Evolutionary conservation across 2,888 invertebrate species (phyloP), one percentile per base, ranked within the genome.

Genomic region (Napeogenes sylphis): DNA sequence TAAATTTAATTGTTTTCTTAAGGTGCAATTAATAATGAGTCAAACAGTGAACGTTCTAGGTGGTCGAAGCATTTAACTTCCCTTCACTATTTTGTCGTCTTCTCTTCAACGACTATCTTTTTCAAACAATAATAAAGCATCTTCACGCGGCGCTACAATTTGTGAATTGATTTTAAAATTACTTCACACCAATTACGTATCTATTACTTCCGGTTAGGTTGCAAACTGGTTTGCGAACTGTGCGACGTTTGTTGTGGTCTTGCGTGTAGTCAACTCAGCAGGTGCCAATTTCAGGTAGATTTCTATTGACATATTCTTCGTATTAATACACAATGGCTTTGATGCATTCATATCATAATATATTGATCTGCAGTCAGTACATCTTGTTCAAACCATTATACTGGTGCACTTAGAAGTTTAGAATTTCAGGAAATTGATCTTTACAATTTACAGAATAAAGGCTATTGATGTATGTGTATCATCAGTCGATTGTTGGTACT

Each of bases 141-240:
- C 74, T 83, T 84, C 86, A 88, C 81, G 87, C 83, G 89, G 89
- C 89, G 89, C 89, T 81, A 73, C 71, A 73, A 78, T 80, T 84
- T 79, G 75, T 76, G 56, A 62, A 62, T 56, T 21, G 54, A 51
- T 60, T 57, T 51, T 47, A 47, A 73, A 73, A 64, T 65, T 62
- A 61, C 46, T 66, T 55, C 54, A 61, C 13, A 55, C 57, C 54
- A 71, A 72, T 70, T 54, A 68, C 61, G 67, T 70, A 66, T 65
- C 51, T 68, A 62, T 64, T 56, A 2, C n/a, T 3, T 35, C 21
- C 10, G 4, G 2, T 38, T 65, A 72, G 62, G 57, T 56, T 35
- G 59, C 57, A 59, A 57, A 68, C 66, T 70, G 45, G 61, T 45
- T 33, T 66, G 60, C 14, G 60, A 14, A 57, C 65, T 59, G 56